phyloP scores from a whole-genome alignment of 2,888 invertebrate genomes.

The Terebella lapidaria region DNA sequence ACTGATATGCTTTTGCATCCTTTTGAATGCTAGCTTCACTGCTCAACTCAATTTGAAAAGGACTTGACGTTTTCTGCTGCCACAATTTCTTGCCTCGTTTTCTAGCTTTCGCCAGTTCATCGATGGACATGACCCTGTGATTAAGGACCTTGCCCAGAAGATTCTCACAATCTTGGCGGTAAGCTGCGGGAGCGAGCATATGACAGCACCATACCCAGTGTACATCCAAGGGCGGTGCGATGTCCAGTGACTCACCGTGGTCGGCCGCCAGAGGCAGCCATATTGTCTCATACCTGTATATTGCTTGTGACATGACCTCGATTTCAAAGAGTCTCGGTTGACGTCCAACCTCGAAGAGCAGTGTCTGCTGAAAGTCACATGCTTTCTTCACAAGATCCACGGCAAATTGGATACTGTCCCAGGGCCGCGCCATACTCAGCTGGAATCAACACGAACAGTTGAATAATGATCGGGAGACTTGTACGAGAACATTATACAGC shows the following conservation, averaged over 20 bases:
- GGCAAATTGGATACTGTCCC: no score
- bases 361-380: no score
- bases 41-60: conserved; percentile 33
- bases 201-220: conserved; percentile 57
- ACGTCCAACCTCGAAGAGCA: no score
- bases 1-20: conserved; percentile 1
- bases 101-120: neutral
- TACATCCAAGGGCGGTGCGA: conserved; percentile 55
- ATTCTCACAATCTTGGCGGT: conserved; percentile 40
- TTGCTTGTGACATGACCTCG: conserved; percentile 52
- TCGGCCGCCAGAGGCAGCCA: conserved; percentile 55
- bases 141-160: conserved; percentile 47
- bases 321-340: no score
- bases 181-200: conserved; percentile 44
- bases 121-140: conserved; percentile 44
- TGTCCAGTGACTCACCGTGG: conserved; percentile 28
- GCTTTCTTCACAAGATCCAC: no score
- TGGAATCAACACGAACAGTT: no score
- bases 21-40: conserved; percentile 3
- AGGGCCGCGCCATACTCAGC: no score
- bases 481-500: no score
- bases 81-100: conserved; percentile 31
- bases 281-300: conserved; percentile 53
- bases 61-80: conserved; percentile 32
- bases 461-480: no score